A percentile compares a stretch with the other conserved stretches of the same genome.
These are phyloP conservation scores for Eospalax fontanierii DNA, from an alignment of 2,797 vertebrate species.

Conservation along the genomic window DNA sequence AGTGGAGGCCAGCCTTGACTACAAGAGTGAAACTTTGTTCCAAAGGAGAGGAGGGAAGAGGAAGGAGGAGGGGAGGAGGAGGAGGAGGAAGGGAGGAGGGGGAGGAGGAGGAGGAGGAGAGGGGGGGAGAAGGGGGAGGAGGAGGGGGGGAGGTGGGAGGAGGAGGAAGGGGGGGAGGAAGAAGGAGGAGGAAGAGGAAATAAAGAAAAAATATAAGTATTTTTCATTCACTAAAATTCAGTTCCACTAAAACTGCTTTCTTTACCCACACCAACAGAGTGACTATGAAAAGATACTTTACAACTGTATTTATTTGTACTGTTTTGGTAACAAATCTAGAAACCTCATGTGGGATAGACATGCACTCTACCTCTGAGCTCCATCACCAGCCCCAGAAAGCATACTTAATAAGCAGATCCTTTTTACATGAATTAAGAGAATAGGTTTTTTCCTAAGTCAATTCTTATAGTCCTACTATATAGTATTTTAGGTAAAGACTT, in stretches of 20 bases:
- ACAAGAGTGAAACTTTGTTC: not conserved
- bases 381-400: not conserved
- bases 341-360: not conserved
- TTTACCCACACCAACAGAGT: conserved; percentile 19
- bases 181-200: no score
- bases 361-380: not conserved
- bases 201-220: no score
- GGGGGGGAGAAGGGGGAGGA: no score
- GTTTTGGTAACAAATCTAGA: not conserved
- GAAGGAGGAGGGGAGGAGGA: not conserved
- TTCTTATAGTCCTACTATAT: conserved; percentile 26
- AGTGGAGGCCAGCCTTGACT: not conserved
- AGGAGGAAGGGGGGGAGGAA: no score
- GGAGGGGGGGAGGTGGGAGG: no score
- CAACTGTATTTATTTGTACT: not conserved
- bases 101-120: no score
- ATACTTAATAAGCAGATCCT: no score
- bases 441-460: not conserved
- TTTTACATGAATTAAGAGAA: no score
- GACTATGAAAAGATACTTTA: not conserved
- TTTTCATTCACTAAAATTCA: not conserved
- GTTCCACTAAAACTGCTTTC: not conserved
- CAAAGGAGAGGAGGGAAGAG: not conserved
- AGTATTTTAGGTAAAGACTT: conserved; percentile 52
- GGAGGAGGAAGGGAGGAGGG: no score